Conservation (phyloP, 1,140 invertebrate genomes). For the Pemphigus obesinymphae region DNA sequence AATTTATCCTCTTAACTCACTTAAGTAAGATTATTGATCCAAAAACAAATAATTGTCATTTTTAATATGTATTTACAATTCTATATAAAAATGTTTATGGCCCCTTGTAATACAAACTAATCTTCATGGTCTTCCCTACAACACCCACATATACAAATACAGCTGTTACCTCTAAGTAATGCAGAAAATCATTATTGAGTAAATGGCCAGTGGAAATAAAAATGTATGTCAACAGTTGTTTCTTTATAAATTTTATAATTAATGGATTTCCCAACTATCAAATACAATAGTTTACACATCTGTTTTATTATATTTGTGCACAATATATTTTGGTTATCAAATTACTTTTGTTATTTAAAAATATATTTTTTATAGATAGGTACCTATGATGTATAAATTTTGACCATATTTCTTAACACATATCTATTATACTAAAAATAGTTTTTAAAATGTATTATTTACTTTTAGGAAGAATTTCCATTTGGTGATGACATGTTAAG, state of each 20-base stretch:
- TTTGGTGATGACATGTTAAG: slow-evolving; percentile 59
- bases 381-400: neutral
- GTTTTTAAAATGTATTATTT: neutral
- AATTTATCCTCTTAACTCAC: too few species aligned
- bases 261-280: neutral
- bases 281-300: neutral
- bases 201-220: neutral
- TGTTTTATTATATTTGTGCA: neutral
- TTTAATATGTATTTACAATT: neutral
- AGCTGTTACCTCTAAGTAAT: neutral
- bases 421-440: neutral
- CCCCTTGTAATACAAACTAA: neutral
- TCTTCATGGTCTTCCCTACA: neutral
- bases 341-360: neutral
- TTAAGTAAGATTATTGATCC: too few species aligned
- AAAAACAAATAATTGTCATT: too few species aligned
- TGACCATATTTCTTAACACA: neutral
- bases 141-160: neutral
- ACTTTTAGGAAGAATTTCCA: slow-evolving; percentile 60
- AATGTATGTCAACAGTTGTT: neutral
- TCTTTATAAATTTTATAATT: neutral
- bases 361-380: neutral
- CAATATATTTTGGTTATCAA: too few species aligned
- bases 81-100: neutral
- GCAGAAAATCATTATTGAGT: neutral